Evolutionary conservation across 2,113 vertebrate species (phyloP).

Genomic region (Brienomyrus longianalis): DNA sequence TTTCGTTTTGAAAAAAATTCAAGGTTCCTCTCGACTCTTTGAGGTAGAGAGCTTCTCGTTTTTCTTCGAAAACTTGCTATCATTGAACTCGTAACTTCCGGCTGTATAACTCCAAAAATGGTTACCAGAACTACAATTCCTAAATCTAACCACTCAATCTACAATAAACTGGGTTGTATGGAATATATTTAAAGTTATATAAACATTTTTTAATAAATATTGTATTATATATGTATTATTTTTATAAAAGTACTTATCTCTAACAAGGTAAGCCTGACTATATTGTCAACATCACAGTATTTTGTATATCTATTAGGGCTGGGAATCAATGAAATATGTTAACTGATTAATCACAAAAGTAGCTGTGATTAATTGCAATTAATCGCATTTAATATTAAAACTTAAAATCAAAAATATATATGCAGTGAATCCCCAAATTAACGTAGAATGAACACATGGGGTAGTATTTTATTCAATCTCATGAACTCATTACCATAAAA

Average conservation of each 20-base stretch:
- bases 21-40: neutral
- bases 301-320: neutral
- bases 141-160: neutral
- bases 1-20: neutral
- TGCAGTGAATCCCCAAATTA: neutral
- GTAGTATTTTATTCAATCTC: too few relatives aligned
- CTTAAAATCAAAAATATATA: neutral
- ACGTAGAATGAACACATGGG: neutral
- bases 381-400: neutral
- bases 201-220: neutral
- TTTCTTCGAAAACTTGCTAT: neutral
- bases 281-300: neutral
- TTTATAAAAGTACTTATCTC: neutral
- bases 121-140: neutral
- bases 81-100: neutral
- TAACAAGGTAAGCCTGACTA: neutral
- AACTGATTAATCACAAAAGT: neutral
- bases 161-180: neutral
- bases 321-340: neutral
- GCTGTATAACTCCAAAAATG: neutral
- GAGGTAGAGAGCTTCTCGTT: neutral
- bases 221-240: neutral
- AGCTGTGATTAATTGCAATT: neutral
- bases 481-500: too few relatives aligned
- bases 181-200: neutral